phyloP scores from a whole-genome alignment of 1,140 invertebrate species.

The Bombus affinis region DNA sequence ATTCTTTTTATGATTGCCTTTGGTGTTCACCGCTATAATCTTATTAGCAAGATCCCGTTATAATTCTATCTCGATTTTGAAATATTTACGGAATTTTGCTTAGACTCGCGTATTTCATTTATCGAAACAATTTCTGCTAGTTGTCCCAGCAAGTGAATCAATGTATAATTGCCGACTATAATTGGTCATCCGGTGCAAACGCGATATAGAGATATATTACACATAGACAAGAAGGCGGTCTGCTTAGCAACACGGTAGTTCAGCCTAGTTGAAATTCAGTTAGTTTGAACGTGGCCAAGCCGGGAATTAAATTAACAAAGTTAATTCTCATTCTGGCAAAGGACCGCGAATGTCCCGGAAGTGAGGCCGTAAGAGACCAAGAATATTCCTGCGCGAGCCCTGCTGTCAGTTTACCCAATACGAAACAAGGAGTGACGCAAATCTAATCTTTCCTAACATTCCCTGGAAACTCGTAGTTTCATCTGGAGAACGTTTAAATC shows the following conservation, averaged over 20 bases:
- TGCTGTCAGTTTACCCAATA: conserved; percentile 33
- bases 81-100: background rate
- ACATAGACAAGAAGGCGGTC: conserved; percentile 15
- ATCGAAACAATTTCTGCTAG: background rate
- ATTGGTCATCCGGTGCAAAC: conserved; percentile 13
- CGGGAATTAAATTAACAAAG: conserved; percentile 63
- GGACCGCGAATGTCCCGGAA: conserved; percentile 39
- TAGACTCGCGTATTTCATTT: background rate
- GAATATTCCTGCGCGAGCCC: conserved; percentile 49
- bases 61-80: background rate
- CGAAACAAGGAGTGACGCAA: conserved; percentile 53
- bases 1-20: too few species aligned
- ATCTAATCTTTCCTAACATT: conserved; percentile 56
- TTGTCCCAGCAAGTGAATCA: background rate
- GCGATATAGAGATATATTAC: conserved; percentile 35
- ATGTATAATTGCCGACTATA: background rate
- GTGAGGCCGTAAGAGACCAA: conserved; percentile 47
- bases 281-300: conserved; percentile 51
- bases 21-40: background rate
- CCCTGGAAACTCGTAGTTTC: background rate
- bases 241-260: conserved; percentile 45
- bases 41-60: background rate
- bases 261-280: conserved; percentile 47
- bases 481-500: conserved; percentile 4
- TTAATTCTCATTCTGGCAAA: conserved; percentile 56